Percentiles rank a stretch among this genome's conserved stretches.
phyloP scores from a whole-genome alignment of 2,113 vertebrate genomes.

The Piaya cayana region DNA sequence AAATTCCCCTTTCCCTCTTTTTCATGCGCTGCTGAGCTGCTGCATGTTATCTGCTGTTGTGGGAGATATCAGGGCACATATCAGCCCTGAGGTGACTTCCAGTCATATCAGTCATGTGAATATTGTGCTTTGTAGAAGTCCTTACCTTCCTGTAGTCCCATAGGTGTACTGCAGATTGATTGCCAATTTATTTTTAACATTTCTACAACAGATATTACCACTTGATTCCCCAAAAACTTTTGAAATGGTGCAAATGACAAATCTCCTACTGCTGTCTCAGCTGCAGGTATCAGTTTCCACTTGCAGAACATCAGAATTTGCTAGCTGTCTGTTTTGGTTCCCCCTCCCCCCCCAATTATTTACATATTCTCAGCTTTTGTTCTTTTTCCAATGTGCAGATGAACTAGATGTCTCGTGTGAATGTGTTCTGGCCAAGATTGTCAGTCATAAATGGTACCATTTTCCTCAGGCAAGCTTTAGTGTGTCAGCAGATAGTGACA shows the following conservation, averaged over 20 bases:
- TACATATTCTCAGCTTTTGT: neutral
- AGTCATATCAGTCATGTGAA: neutral
- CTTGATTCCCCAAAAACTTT: neutral
- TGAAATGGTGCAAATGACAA: neutral
- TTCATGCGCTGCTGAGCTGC: neutral
- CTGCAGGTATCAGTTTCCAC: neutral
- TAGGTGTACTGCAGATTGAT: neutral
- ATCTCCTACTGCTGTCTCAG: neutral
- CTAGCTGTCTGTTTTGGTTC: neutral
- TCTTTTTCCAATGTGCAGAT: neutral
- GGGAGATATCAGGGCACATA: neutral
- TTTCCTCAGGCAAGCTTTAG: neutral
- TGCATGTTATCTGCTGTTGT: fast-evolving
- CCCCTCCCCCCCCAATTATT: too few species aligned
- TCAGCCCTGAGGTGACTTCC: neutral
- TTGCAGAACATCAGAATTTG: neutral
- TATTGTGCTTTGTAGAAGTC: neutral
- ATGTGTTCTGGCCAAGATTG: neutral
- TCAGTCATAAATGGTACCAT: neutral
- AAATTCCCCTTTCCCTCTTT: neutral
- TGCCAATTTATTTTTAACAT: neutral
- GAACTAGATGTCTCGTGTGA: neutral
- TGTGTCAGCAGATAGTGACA: neutral
- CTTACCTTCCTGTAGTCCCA: neutral
- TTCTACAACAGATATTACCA: neutral